Conservation (phyloP, 2,888 invertebrate genomes). For the Cistogaster globosa region DNA sequence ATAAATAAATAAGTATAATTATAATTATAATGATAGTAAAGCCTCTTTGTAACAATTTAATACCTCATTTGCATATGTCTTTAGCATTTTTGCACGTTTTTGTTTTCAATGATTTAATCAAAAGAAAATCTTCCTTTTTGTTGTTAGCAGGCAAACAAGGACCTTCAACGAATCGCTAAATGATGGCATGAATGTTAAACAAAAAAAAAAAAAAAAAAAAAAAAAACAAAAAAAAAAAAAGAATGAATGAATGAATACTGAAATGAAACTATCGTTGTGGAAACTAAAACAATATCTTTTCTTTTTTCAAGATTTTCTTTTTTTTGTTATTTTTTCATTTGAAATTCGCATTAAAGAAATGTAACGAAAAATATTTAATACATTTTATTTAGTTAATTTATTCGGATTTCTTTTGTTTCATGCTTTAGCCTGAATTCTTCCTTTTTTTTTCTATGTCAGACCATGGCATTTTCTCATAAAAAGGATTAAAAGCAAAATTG, state of each 20-base stretch:
- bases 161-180: constrained; percentile 9
- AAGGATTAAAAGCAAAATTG: constrained; percentile 45
- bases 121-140: constrained; percentile 19
- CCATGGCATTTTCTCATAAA: constrained; percentile 12
- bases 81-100: constrained; percentile 1
- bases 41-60: not conserved
- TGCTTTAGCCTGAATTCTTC: not conserved
- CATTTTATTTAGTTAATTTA: constrained; percentile 29
- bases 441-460: constrained; percentile 2
- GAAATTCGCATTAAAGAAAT: constrained; percentile 46
- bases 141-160: constrained; percentile 18
- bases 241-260: not conserved
- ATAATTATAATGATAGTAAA: not conserved
- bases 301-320: not conserved
- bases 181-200: constrained; percentile 3
- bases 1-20: not conserved
- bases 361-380: constrained; percentile 40
- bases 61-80: constrained; percentile 10
- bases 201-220: too few relatives aligned
- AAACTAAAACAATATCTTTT: constrained; percentile 21
- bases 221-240: too few relatives aligned
- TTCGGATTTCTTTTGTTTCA: constrained; percentile 21
- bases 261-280: constrained; percentile 29
- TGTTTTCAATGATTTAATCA: constrained; percentile 27
- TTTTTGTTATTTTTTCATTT: constrained; percentile 58